Percentiles rank a stretch among this genome's conserved stretches.
Evolutionary conservation across 2,113 vertebrate species (phyloP).

Genomic region (Pteruthius melanotis): DNA sequence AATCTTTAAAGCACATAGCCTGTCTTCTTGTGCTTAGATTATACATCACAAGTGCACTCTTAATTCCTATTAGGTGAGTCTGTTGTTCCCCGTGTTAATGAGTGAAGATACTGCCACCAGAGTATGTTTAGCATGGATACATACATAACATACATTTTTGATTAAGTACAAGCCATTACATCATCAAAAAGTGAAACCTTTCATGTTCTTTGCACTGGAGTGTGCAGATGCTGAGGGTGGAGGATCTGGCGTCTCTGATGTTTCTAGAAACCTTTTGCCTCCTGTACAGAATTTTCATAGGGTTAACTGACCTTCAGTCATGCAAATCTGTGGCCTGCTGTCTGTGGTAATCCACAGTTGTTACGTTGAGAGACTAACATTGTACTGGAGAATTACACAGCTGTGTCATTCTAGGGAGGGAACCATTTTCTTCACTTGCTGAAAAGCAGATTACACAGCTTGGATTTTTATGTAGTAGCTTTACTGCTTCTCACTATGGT

Average conservation of each 20-base stretch:
- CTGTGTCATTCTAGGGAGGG: background rate
- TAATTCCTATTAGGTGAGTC: background rate
- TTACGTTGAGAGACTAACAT: background rate
- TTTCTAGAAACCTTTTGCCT: background rate
- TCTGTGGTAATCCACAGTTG: background rate
- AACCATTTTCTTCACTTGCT: background rate
- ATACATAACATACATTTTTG: background rate
- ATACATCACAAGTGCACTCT: background rate
- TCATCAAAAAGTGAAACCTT: background rate
- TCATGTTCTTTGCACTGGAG: background rate
- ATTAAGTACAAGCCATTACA: background rate
- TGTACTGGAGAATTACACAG: background rate
- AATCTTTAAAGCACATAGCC: background rate
- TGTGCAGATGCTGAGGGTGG: background rate
- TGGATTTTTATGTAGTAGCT: background rate
- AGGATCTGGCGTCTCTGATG: background rate
- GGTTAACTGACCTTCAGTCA: background rate
- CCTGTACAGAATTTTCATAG: background rate
- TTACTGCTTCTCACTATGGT: background rate
- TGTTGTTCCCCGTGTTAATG: background rate
- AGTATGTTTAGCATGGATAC: background rate
- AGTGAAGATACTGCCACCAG: background rate
- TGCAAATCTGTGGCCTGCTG: background rate
- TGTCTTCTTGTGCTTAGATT: background rate
- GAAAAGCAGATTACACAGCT: background rate